These are phyloP conservation scores for Peromyscus melanophrys DNA, from an alignment of 2,797 vertebrate genomes.

Conservation along the genomic window DNA sequence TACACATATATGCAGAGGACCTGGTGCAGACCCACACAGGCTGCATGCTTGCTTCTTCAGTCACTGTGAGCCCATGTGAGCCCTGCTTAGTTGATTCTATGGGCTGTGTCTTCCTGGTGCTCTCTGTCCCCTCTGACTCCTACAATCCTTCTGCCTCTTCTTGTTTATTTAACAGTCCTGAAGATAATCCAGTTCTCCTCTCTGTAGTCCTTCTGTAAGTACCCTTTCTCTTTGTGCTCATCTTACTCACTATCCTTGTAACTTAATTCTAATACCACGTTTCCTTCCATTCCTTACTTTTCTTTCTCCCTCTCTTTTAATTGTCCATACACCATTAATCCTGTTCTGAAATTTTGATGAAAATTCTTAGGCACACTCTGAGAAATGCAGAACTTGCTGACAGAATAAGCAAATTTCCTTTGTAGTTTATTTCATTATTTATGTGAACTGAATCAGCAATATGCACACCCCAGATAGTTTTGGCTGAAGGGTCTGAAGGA, in stretches of 20 bases:
- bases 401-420: constrained; percentile 68
- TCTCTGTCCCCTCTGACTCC: neutral
- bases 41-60: neutral
- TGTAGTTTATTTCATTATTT: constrained; percentile 81
- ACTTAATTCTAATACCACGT: neutral
- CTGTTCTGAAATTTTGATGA: neutral
- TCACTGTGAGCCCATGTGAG: neutral
- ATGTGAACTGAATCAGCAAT: constrained; percentile 73
- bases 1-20: neutral
- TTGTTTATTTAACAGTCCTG: neutral
- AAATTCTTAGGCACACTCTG: neutral
- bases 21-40: neutral
- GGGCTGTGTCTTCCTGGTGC: neutral
- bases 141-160: neutral
- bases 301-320: neutral
- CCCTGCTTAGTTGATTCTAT: neutral
- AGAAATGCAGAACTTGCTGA: constrained; percentile 1
- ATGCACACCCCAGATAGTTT: constrained; percentile 62
- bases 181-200: neutral
- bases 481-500: neutral
- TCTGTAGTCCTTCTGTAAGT: constrained; percentile 33
- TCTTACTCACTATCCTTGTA: neutral
- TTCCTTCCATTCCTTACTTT: neutral
- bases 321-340: neutral
- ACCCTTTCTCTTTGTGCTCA: neutral